A percentile compares a stretch with the other conserved stretches of the same genome.
Conservation (phyloP, 1,140 invertebrate species). For the Papilio polytes region DNA sequence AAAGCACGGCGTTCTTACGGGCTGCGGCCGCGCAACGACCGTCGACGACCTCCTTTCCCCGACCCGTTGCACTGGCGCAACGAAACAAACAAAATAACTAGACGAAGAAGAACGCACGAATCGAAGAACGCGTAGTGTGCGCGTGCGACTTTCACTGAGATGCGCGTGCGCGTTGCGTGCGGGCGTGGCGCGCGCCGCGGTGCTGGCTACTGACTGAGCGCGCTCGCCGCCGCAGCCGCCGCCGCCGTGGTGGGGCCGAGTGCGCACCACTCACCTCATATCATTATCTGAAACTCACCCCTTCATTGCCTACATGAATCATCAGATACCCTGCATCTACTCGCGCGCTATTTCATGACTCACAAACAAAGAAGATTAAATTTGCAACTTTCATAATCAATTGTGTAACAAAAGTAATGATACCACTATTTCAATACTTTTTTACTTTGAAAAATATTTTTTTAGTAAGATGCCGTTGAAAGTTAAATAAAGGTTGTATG, state of each 20-base stretch:
- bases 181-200: constrained; percentile 71
- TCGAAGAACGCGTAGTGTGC: constrained; percentile 69
- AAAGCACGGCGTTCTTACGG: constrained; percentile 67
- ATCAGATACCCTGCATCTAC: not conserved
- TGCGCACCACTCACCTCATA: constrained; percentile 48
- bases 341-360: not conserved
- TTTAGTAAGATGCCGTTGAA: not conserved
- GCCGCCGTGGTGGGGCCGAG: constrained; percentile 51
- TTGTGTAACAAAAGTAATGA: not conserved
- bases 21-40: constrained; percentile 70
- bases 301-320: constrained; percentile 33
- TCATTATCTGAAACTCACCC: constrained; percentile 62
- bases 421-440: too few relatives aligned
- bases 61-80: constrained; percentile 79
- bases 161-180: constrained; percentile 61
- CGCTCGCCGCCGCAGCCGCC: constrained; percentile 43
- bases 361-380: not conserved
- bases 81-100: constrained; percentile 78
- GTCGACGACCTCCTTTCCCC: constrained; percentile 80
- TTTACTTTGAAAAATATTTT: too few relatives aligned
- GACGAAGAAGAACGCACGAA: constrained; percentile 75
- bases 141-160: constrained; percentile 78
- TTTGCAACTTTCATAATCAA: constrained; percentile 29
- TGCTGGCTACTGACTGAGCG: constrained; percentile 65
- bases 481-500: not conserved